Evolutionary conservation across 2,888 invertebrate genomes (phyloP), one percentile per base, ranked within the genome.

Genomic region (Drosophila ezoana): DNA sequence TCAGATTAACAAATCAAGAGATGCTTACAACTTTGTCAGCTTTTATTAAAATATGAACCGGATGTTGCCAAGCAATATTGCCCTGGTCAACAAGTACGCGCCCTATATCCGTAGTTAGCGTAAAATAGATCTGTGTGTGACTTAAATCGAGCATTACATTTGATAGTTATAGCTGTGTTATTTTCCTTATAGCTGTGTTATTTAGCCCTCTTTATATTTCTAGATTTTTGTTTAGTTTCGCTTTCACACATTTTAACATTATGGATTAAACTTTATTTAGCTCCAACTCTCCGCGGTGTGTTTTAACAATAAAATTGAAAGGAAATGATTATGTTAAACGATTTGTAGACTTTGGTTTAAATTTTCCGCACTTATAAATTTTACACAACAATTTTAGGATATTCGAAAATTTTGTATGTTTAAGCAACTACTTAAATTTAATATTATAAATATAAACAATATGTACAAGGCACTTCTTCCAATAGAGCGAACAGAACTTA

Each of bases 341-440:
- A 48, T 66, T 77, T 68, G 49, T 64, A 79, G 61, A 81, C 79
- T 81, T 81, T 81, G 82, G 81, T 67, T 80, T 76, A 49, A 76
- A 62, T 67, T 75, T 60, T 72, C 51, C 64, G 44, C 58, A 48
- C 57, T 51, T 58, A 57, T 35, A 57, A 66, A 66, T 57, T 65
- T 74, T 58, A 49, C 44, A 63, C 41, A 54, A 66, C 54, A 59
- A 53, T 53, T 62, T 63, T 44, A 65, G 58, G 35, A 49, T 43
- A 41, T 48, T 69, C 35, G 37, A 61, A 60, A 62, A 45, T 41
- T 52, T 41, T 37, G 43, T 63, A 32, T 52, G 45, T 51, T 47
- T 56, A 38, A 66, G 65, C 48, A 60, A 58, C 56, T 65, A 62
- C 62, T 64, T 58, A 64, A 11, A 38, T 41, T 41, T 57, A 65